These are phyloP conservation scores for Lasioglossum malachurum DNA, from an alignment of 2,888 invertebrate genomes.

Conservation along the genomic window DNA sequence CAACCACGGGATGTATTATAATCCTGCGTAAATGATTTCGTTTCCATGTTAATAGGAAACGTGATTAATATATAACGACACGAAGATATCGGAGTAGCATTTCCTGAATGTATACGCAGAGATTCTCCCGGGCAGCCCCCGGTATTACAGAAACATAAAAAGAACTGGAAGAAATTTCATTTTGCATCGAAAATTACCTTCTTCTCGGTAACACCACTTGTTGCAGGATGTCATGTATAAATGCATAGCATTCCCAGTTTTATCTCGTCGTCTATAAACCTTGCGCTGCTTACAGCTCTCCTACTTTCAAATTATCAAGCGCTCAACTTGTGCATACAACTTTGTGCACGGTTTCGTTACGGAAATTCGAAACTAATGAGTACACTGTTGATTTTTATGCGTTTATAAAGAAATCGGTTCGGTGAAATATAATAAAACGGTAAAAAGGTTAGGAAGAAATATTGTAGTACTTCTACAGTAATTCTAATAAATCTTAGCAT, in stretches of 20 bases:
- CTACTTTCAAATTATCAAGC: not conserved
- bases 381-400: too few relatives aligned
- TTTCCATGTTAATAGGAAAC: not conserved
- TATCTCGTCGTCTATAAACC: not conserved
- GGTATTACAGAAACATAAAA: not conserved
- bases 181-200: conserved; percentile 8
- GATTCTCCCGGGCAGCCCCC: not conserved
- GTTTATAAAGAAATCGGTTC: too few relatives aligned
- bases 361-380: not conserved
- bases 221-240: conserved; percentile 2
- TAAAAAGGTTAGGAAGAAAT: too few relatives aligned
- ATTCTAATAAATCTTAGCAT: not conserved
- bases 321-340: not conserved
- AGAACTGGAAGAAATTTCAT: not conserved
- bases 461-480: too few relatives aligned
- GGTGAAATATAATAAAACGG: too few relatives aligned
- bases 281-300: not conserved
- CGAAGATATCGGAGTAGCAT: not conserved
- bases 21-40: not conserved
- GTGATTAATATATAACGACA: not conserved
- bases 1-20: not conserved
- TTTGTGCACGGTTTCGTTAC: not conserved
- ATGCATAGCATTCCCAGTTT: conserved; percentile 6
- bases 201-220: not conserved
- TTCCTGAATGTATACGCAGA: not conserved